Evolutionary conservation across 2,888 invertebrate genomes (phyloP), one percentile per base, ranked within the genome.

Genomic region (Platycnemis pennipes): DNA sequence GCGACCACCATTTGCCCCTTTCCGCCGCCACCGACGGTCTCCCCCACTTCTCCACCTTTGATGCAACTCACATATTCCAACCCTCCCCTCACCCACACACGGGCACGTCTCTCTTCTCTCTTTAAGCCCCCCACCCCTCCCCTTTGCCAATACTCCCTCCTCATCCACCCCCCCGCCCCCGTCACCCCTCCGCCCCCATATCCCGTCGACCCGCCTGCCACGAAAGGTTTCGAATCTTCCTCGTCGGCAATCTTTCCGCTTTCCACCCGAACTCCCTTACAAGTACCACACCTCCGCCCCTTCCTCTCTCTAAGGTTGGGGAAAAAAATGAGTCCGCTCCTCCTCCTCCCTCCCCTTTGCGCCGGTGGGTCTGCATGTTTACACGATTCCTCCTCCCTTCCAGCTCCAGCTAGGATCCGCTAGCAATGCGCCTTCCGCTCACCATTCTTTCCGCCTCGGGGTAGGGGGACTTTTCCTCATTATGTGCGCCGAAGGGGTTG

Each of bases 241-340:
- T 63, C 91, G 87, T 44, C 87, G 87, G 63, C 89, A 42, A 56
- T 42, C 89, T 89, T 56, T 63, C 42, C 56, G 44, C 91, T 91
- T 91, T 91, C 91, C 91, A 69, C 22, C 91, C 69, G 44, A 91
- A 91, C 91, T 91, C 91, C n/a, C 91, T 45, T 63, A 56, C 89
- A 56, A 89, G 89, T 89, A 42, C 37, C 31, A 0, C 31, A 31
- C 37, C 37, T 13, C 56, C 56, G 22, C 89, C 89, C 37, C 53
- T 31, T 46, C 89, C 37, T 63, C 56, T 44, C 44, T 42, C 45
- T 22, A 77, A 31, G 26, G 37, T 4, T 13, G 22, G 11, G 11
- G 49, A 16, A 37, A 77, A 77, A 37, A 77, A 13, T 3, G 37
- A 37, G 77, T 37, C 37, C 37, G 26, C 45, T 45, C 88, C 87